phyloP scores from a whole-genome alignment of 2,113 vertebrate species.

The Australoheros scitulus region DNA sequence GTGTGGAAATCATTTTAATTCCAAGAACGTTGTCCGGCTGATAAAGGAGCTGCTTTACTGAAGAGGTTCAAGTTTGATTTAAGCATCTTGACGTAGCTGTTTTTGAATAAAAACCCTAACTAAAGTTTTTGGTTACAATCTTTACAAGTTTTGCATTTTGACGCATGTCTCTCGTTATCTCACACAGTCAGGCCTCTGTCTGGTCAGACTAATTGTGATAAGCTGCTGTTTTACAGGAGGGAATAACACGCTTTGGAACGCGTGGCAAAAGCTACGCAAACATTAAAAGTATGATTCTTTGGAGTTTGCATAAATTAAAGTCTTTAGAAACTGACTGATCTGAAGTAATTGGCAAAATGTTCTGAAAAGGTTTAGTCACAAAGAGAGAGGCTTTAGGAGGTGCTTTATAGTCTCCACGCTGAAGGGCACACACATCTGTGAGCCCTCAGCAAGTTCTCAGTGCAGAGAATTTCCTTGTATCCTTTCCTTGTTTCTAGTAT shows the following conservation, averaged over 20 bases:
- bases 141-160: not conserved
- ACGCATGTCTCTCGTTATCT: not conserved
- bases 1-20: too few relatives aligned
- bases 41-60: not conserved
- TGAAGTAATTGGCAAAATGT: not conserved
- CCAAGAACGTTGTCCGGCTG: too few relatives aligned
- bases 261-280: not conserved
- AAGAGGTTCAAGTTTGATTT: not conserved
- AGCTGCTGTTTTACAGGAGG: not conserved
- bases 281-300: not conserved
- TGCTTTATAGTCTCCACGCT: not conserved
- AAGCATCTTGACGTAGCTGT: not conserved
- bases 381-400: not conserved
- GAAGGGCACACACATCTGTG: not conserved
- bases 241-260: not conserved
- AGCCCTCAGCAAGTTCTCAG: not conserved
- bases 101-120: not conserved
- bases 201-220: slow-evolving; percentile 8
- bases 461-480: not conserved
- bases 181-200: slow-evolving; percentile 17
- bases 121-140: not conserved
- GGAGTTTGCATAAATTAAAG: not conserved
- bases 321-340: not conserved
- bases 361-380: not conserved
- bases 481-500: not conserved